Conservation (phyloP, 2,888 invertebrate genomes). For the Hemistola chrysoprasaria region DNA sequence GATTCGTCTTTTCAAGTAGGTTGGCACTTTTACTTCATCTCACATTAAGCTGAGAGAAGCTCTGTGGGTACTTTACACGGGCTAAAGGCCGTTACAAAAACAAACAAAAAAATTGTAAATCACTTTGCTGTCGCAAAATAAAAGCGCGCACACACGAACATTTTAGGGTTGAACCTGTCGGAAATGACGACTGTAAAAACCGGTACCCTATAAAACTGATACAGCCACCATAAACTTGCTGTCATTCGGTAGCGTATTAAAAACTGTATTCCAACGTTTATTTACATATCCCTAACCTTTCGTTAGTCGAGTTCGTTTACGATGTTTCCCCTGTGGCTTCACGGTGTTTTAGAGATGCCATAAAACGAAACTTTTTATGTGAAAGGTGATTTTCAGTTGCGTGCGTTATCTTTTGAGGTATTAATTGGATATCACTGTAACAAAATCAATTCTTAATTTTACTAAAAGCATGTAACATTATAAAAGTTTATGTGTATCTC, state of each 20-base stretch:
- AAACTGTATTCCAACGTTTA: conserved; percentile 37
- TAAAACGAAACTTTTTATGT: conserved; percentile 17
- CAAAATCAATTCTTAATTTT: no score
- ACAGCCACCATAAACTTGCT: conserved; percentile 14
- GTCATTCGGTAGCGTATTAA: conserved; percentile 20
- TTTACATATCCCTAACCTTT: conserved; percentile 31
- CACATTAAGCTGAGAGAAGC: no score
- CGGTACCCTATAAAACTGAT: conserved; percentile 14
- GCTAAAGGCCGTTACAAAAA: background rate
- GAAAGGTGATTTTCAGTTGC: background rate
- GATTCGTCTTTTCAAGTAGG: no score
- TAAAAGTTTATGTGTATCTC: no score
- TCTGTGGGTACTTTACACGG: no score
- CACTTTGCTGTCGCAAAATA: conserved; percentile 1
- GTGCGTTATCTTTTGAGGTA: no score
- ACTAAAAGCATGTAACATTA: no score
- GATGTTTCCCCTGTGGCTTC: conserved; percentile 25
- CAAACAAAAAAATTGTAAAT: background rate
- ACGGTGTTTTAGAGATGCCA: conserved; percentile 8
- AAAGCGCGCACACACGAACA: background rate
- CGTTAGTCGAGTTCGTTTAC: conserved; percentile 23
- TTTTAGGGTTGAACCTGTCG: conserved; percentile 10
- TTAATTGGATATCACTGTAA: no score
- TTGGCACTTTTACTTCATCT: no score
- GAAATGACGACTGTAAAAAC: conserved; percentile 12